Evolutionary conservation across 2,888 invertebrate species (phyloP), one percentile per base, ranked within the genome.

Genomic region (Lissocephala sabroskyi): DNA sequence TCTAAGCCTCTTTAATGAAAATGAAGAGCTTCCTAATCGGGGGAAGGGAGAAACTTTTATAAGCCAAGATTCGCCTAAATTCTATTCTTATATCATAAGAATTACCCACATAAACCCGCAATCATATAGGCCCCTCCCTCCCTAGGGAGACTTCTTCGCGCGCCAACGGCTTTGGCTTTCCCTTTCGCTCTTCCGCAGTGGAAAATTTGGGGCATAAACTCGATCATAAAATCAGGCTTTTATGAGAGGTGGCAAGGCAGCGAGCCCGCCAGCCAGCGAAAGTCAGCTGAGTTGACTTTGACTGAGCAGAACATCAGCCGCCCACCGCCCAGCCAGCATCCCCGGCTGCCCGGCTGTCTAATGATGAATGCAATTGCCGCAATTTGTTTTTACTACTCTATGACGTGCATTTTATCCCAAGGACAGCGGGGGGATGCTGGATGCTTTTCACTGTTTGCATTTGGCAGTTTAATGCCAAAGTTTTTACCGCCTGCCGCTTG

Each of bases 311-410:
- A n/a, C n/a, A n/a, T n/a, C n/a, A 11, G 30, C 30, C n/a, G 3
- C n/a, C 32, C 49, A 49, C 30, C n/a, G 3, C n/a, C 32, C 49
- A 49, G 46, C 4, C 23, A 23, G 23, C 3, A 23, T 23, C 7
- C 23, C 23, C 7, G 23, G 23, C 3, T 23, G 3, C 23, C 23
- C 23, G 4, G 23, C 53, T 53, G 43, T 37, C 62, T 62, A 66
- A 75, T 67, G 65, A 64, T 73, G 65, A 61, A 62, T 59, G 65
- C 70, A 75, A 77, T 73, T 73, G 65, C 70, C 42, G 61, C 75
- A 67, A 70, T 77, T 76, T 76, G 59, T 70, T 65, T 77, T 75
- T 59, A 61, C 56, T 75, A 62, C 62, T n/a, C n/a, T 66, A 68
- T 61, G 59, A 51, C 44, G 50, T 37, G 45, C 37, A 45, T 35